phyloP scores from a whole-genome alignment of 2,888 invertebrate genomes.

The Agrilus mali region DNA sequence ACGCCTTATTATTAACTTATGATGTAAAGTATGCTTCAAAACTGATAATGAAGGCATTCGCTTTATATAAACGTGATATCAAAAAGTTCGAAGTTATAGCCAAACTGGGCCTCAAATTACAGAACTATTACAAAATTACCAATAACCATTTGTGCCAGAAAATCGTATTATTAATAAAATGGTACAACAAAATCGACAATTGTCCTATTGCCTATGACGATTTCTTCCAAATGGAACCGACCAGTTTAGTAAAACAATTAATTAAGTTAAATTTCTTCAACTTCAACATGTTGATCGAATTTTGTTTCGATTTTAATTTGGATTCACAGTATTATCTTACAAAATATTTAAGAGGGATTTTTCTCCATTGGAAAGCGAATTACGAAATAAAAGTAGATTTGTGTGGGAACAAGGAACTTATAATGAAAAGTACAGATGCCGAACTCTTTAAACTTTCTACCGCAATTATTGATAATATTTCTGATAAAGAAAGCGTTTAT shows the following conservation, averaged over 20 bases:
- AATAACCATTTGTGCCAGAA: slow-evolving; percentile 11
- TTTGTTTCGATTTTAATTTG: slow-evolving; percentile 34
- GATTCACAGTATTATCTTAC: slow-evolving; percentile 28
- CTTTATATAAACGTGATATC: slow-evolving; percentile 19
- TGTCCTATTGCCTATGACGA: slow-evolving; percentile 17
- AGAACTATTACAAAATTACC: slow-evolving; percentile 12
- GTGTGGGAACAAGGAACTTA: slow-evolving; percentile 18
- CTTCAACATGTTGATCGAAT: slow-evolving; percentile 30
- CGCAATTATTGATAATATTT: slow-evolving; percentile 24
- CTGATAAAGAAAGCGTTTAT: slow-evolving; percentile 23
- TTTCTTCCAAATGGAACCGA: slow-evolving; percentile 18
- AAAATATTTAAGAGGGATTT: slow-evolving; percentile 27
- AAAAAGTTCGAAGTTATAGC: slow-evolving; percentile 20
- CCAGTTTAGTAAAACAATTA: slow-evolving; percentile 12
- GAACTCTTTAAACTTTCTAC: slow-evolving; percentile 26
- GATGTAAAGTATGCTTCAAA: slow-evolving; percentile 11
- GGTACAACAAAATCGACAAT: slow-evolving; percentile 22
- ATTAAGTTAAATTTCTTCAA: slow-evolving; percentile 15
- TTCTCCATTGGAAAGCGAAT: slow-evolving; percentile 35
- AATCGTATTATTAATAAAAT: slow-evolving; percentile 17
- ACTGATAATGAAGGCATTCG: slow-evolving; percentile 15
- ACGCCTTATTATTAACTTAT: slow-evolving; percentile 25
- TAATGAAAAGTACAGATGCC: slow-evolving; percentile 17
- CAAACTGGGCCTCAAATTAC: slow-evolving; percentile 17
- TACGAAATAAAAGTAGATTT: slow-evolving; percentile 21